Evolutionary conservation across 1,140 invertebrate genomes (phyloP), one percentile per base, ranked within the genome.

Genomic region (Phymastichus coffea): DNA sequence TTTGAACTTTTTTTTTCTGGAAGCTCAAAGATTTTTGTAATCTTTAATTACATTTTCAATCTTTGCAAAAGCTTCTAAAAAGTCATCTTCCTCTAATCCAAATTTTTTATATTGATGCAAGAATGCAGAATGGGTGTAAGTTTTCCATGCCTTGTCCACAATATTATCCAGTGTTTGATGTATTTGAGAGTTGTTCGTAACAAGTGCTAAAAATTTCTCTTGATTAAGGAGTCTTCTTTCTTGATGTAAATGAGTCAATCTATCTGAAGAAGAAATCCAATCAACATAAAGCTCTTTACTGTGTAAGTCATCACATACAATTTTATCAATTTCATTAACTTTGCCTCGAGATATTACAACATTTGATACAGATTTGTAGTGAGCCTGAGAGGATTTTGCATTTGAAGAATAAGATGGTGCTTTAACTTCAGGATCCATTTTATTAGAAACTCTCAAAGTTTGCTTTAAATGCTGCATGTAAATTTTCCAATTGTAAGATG

Each of bases 51-150:
- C 67, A 58, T 74, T 78, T 67, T 83, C 82, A 49, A 82, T 54
- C 65, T 76, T 77, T 23, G 77, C 73, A 65, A 84, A 84, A 28
- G 78, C 74, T 57, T 76, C 65, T 41, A 76, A 57, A 69, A 84
- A 83, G 44, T 81, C 76, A 28, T 80, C 70, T 7, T 83, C 78
- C 51, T 78, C 74, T 12, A 83, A 61, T 15, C 75, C 77, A 65
- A 73, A 80, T 58, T 80, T 79, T 59, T 75, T 74, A 61, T 83
- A 84, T 40, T 82, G 81, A 71, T 84, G 81, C 28, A 84, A 63
- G 66, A 79, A 83, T 17, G 82, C 82, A n/a, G 71, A 72, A 66
- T 81, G 67, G 6, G 68, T 67, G 57, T 81, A 84, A 37, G 75
- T 69, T 46, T 68, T 78, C 81, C 80, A 82, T 9, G 82, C 78